These are phyloP conservation scores for Cnemophilus loriae DNA, from an alignment of 2,113 vertebrate species.

Conservation along the genomic window DNA sequence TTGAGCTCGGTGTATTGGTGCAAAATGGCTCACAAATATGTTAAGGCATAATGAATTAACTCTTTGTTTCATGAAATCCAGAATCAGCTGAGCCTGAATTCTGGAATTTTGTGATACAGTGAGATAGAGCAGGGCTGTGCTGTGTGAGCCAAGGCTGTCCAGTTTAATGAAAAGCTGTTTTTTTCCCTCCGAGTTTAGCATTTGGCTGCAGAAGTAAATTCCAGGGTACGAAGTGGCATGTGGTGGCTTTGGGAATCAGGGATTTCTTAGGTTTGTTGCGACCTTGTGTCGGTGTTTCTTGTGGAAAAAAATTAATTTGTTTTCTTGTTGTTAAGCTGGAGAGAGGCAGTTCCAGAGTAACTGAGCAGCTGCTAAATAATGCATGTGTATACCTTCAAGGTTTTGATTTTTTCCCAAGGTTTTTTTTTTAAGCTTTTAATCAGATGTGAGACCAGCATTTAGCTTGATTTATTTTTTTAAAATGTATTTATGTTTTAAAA, in stretches of 20 bases:
- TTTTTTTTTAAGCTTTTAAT: slow-evolving; percentile 10
- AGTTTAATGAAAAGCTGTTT: not conserved
- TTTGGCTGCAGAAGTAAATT: not conserved
- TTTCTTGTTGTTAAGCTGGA: not conserved
- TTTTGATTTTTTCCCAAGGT: not conserved
- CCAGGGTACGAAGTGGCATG: not conserved
- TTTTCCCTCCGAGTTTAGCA: fast-evolving
- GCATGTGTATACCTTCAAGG: not conserved
- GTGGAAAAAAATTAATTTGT: not conserved
- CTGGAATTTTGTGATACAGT: not conserved
- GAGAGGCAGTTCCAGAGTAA: not conserved
- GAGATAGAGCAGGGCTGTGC: not conserved
- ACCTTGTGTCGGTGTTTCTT: not conserved
- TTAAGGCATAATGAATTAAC: not conserved
- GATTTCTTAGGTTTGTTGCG: not conserved
- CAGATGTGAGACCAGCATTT: not conserved
- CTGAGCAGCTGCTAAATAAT: slow-evolving; percentile 21
- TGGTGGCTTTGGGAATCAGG: not conserved
- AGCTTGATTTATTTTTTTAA: not conserved
- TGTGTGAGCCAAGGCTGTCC: not conserved
- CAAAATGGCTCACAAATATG: slow-evolving; percentile 10
- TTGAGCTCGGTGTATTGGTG: not conserved
- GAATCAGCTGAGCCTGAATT: not conserved
- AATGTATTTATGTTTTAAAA: not conserved
- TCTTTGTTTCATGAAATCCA: not conserved